Evolutionary conservation across 2,113 vertebrate genomes (phyloP).

Genomic region (Leucoraja erinaceus): DNA sequence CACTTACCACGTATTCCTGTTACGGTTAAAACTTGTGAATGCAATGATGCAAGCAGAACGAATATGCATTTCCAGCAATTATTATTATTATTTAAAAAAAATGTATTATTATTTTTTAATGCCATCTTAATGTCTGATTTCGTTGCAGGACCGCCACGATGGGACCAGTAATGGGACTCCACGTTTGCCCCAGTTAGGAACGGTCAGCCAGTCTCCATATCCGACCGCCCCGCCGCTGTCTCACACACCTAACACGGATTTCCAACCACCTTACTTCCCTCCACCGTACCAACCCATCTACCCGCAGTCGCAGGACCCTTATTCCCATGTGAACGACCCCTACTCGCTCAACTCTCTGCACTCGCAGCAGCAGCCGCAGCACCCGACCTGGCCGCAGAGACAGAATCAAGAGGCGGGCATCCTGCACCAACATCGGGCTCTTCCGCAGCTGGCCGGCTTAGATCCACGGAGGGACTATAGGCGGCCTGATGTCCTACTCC

Average conservation of each 20-base stretch:
- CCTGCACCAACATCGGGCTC: conserved; percentile 86
- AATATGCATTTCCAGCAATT: not conserved
- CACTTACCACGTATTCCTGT: not conserved
- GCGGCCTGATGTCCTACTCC: conserved; percentile 85
- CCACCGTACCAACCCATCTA: conserved; percentile 96
- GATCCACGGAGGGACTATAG: conserved; percentile 87
- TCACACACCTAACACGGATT: conserved; percentile 89
- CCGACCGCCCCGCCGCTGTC: conserved; percentile 89
- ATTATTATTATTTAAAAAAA: no score
- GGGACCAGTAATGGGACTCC: conserved; percentile 91
- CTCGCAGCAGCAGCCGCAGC: conserved; percentile 87
- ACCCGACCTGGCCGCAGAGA: conserved; percentile 93
- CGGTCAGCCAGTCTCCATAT: conserved; percentile 92
- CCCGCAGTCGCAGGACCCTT: conserved; percentile 95
- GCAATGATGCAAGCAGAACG: not conserved
- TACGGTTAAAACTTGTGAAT: not conserved
- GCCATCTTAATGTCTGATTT: conserved; percentile 18
- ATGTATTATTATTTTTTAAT: not conserved
- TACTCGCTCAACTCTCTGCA: conserved; percentile 95
- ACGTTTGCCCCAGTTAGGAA: conserved; percentile 88
- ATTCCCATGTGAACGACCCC: conserved; percentile 96
- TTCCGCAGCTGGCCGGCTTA: conserved; percentile 83
- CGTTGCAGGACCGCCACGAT: conserved; percentile 82
- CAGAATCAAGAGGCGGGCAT: conserved; percentile 87
- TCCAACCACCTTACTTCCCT: conserved; percentile 89